Conservation (phyloP, 2,888 invertebrate genomes). For the Morpho achilles region DNA sequence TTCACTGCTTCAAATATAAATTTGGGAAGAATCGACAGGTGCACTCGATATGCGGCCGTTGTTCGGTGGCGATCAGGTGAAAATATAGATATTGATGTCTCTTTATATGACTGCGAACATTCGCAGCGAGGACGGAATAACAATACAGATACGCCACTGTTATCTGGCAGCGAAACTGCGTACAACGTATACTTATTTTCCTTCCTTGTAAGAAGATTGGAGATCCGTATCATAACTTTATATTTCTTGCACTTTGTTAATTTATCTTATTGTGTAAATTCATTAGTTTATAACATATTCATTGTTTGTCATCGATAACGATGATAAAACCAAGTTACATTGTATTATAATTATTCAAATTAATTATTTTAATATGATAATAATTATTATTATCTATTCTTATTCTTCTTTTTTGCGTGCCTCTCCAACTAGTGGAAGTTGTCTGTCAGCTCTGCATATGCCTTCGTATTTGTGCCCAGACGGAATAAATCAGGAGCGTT, state of each 20-base stretch:
- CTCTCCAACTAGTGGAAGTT: too few species aligned
- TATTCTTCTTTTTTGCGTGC: too few species aligned
- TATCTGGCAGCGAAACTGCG: slow-evolving; percentile 16
- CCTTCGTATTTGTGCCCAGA: too few species aligned
- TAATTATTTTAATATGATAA: too few species aligned
- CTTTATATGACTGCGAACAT: slow-evolving; percentile 13
- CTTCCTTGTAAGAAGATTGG: slow-evolving; percentile 7
- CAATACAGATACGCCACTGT: slow-evolving; percentile 23
- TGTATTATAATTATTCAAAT: neutral
- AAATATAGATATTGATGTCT: slow-evolving; percentile 21
- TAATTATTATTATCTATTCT: too few species aligned
- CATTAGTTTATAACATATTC: neutral
- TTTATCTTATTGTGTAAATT: neutral
- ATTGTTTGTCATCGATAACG: neutral
- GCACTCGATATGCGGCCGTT: slow-evolving; percentile 14
- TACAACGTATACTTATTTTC: slow-evolving; percentile 13
- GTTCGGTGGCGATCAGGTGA: slow-evolving; percentile 13
- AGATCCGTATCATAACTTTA: slow-evolving; percentile 1
- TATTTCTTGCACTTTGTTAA: neutral
- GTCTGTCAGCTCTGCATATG: too few species aligned
- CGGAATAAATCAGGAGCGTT: too few species aligned
- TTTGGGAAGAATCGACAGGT: neutral
- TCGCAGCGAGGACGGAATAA: slow-evolving; percentile 14
- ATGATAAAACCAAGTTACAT: neutral
- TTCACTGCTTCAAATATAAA: neutral